Base-by-base conservation (phyloP, 2,113 vertebrate species). In the Ammodytes marinus region DNA sequence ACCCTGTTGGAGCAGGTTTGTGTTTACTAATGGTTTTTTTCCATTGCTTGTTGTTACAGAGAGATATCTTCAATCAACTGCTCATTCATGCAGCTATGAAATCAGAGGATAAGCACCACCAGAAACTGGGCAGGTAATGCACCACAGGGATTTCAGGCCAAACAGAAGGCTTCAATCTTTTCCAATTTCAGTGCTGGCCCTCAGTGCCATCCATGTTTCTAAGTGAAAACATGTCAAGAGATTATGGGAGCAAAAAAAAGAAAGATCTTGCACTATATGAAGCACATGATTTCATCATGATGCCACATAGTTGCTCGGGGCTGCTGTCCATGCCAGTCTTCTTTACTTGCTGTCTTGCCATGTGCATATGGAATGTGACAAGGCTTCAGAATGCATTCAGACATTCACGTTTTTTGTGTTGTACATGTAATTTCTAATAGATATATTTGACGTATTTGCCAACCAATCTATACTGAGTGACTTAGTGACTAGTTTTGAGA, bases 11-110 rank as follows among this genome's bases (percentile, higher is more conserved):
- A 52, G 57, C 6, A 35, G 37, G 37, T 67, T 69, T 46, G n/a
- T 83, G 52, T 83, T 75, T 52, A 66, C 78, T 80, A 81, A 86
- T 63, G 60, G 35, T 1, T 71, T 75, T 27, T 67, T 61, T 89
- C 53, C 54, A 27, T 39, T 85, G 60, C 83, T 76, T 74, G 77
- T 76, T 74, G 77, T 90, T 92, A 9, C 94, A 99, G 98, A 97
- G 98, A 82, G 98, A 99, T 9, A 0, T 99, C 91, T 98, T 99
- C 95, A 96, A 84, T 91, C 97, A 96, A 83, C 75, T 99, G 9
- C 66, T 99, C 52, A 96, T 99, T 78, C 97, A 98, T 9, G 96
- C 97, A 0, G 96, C 97, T 69, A 85, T 99, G 61, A 97, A 96
- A 71, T 97, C 96, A 0, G 92, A 96, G 37, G 94, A 95, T 2